Base-by-base conservation (phyloP, 2,113 vertebrate species). In the Danio rerio region DNA sequence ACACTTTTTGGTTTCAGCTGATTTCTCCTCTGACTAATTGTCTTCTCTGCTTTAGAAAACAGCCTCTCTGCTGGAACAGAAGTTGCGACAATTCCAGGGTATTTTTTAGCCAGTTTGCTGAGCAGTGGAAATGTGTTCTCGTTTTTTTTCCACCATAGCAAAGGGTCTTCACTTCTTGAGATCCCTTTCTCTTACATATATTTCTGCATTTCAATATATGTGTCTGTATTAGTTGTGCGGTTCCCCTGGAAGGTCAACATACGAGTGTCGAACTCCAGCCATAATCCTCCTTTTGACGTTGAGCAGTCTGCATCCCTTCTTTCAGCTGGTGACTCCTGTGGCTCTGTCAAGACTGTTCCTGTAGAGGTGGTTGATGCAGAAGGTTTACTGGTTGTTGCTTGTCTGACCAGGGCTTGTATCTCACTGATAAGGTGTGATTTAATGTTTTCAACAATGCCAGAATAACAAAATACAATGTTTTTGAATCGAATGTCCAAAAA, bases 91-190 rank as follows among this genome's bases (percentile, higher is more conserved):
- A 77, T 66, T 45, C 63, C 40, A 45, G 43, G 63, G 15, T 66
- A 87, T 81, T 74, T 81, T 84, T 21, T 21, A 6, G 63, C 43
- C 76, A 81, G 65, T 2, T 49, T 83, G 7, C 42, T 66, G 12
- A 66, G 42, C 62, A 65, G 62, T 31, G 62, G 15, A 66, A 66
- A 66, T 45, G 15, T 86, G n/a, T n/a, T n/a, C n/a, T n/a, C n/a
- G n/a, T n/a, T n/a, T n/a, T n/a, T n/a, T n/a, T 80, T 78, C 77
- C 77, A 86, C 76, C 58, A 81, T 68, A 82, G 74, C 9, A 82
- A 18, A 69, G 80, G 65, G 7, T 78, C 84, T 5, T 75, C n/a
- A 65, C 78, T 49, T 7, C 1, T 6, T 31, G 82, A 13, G 78
- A 85, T 69, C 42, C 7, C 5, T 56, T 21, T 89, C 15, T 83